Conservation (phyloP, 2,888 invertebrate species). For the Drosophila kambysellisi region DNA sequence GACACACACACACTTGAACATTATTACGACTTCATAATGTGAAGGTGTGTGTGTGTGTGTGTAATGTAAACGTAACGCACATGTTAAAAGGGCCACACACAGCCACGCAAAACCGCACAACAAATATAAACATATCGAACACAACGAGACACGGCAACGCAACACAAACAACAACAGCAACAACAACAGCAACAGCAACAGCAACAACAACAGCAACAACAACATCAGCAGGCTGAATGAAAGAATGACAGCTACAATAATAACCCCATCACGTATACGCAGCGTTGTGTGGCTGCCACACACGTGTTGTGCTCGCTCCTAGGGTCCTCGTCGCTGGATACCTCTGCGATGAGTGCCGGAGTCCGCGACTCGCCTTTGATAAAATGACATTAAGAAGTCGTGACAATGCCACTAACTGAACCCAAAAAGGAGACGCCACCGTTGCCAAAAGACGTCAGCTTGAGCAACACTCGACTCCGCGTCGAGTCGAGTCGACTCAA, state of each 20-base stretch:
- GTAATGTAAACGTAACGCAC: constrained; percentile 60
- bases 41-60: constrained; percentile 45
- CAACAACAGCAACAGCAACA: constrained; percentile 28
- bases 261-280: constrained; percentile 82
- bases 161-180: constrained; percentile 35
- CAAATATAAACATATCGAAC: constrained; percentile 80
- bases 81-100: constrained; percentile 60
- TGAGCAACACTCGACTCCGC: constrained; percentile 59
- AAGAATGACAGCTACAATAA: constrained; percentile 72
- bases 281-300: constrained; percentile 61
- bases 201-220: constrained; percentile 35
- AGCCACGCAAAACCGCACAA: constrained; percentile 75
- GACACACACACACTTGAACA: constrained; percentile 35
- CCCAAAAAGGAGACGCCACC: constrained; percentile 66
- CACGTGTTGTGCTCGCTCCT: constrained; percentile 54
- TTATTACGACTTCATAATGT: constrained; percentile 62
- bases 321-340: constrained; percentile 23
- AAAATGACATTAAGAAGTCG: constrained; percentile 84
- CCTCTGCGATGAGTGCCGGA: constrained; percentile 25
- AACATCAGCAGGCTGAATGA: constrained; percentile 22
- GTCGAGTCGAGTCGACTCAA: not conserved
- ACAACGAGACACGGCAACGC: constrained; percentile 58
- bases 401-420: constrained; percentile 83
- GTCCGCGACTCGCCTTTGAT: constrained; percentile 82
- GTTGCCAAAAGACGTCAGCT: constrained; percentile 60